Conservation (phyloP, 2,888 invertebrate genomes). For the Cryptosula pallasiana region DNA sequence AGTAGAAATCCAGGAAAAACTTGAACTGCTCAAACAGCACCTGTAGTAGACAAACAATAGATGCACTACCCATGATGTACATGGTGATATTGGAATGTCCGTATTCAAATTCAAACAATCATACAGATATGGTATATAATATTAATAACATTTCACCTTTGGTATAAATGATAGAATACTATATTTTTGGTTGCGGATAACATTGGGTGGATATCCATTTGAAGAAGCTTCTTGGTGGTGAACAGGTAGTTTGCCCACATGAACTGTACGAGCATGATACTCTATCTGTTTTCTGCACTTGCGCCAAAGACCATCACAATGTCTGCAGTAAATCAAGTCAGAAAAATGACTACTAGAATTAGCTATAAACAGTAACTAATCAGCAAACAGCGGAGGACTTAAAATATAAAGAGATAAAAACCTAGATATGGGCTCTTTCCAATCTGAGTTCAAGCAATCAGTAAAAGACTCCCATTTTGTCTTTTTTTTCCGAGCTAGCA, state of each 20-base stretch:
- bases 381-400: too few relatives aligned
- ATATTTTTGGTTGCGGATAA: conserved; percentile 97
- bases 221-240: neutral
- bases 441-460: neutral
- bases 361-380: too few relatives aligned
- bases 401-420: too few relatives aligned
- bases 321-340: conserved; percentile 59
- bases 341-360: neutral
- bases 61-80: neutral
- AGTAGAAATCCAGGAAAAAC: conserved; percentile 96
- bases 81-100: neutral
- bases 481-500: neutral
- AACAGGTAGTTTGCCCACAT: conserved; percentile 55
- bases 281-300: conserved; percentile 44
- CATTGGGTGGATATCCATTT: conserved; percentile 74
- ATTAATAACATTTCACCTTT: conserved; percentile 49
- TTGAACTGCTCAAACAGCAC: conserved; percentile 98
- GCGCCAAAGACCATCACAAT: conserved; percentile 59
- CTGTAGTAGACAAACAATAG: conserved; percentile 52
- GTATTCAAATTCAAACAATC: neutral
- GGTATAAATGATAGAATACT: conserved; percentile 64
- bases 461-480: conserved; percentile 16
- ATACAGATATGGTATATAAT: neutral
- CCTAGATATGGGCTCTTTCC: conserved; percentile 1
- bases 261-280: conserved; percentile 48